Evolutionary conservation across 2,113 vertebrate species (phyloP).

Genomic region (Myotis brandtii): DNA sequence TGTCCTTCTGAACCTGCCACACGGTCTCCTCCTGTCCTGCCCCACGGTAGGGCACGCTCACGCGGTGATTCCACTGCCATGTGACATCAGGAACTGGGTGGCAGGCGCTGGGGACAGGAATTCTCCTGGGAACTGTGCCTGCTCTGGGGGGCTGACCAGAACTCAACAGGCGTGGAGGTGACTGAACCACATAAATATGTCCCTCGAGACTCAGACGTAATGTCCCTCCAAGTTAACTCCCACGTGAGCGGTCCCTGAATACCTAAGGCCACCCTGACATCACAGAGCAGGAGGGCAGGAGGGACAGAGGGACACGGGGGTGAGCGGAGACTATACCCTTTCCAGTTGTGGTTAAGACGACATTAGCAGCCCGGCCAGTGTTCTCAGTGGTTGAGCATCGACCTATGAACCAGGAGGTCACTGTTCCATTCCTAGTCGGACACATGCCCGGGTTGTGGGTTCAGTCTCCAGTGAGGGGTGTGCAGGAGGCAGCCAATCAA

Average conservation of each 20-base stretch:
- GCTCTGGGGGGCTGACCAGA: background rate
- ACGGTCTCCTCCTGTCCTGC: background rate
- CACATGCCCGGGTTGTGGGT: no score
- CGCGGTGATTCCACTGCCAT: accelerated
- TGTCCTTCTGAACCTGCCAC: background rate
- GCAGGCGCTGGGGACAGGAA: background rate
- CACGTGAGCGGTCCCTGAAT: background rate
- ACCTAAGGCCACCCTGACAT: no score
- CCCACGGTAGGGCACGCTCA: background rate
- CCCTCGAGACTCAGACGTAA: background rate
- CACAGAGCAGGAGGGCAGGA: background rate
- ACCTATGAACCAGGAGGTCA: no score
- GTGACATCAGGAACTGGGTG: background rate
- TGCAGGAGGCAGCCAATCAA: no score
- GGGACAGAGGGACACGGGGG: background rate
- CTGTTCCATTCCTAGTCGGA: no score
- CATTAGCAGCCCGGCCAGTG: no score
- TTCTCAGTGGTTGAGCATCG: no score
- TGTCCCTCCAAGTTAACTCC: background rate
- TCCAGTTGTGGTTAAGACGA: background rate
- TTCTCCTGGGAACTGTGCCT: background rate
- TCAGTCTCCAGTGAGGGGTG: no score
- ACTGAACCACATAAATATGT: background rate
- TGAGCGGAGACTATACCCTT: background rate
- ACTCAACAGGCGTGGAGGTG: accelerated